phyloP scores from a whole-genome alignment of 2,113 vertebrate species.

The Grammatotria lemairii region DNA sequence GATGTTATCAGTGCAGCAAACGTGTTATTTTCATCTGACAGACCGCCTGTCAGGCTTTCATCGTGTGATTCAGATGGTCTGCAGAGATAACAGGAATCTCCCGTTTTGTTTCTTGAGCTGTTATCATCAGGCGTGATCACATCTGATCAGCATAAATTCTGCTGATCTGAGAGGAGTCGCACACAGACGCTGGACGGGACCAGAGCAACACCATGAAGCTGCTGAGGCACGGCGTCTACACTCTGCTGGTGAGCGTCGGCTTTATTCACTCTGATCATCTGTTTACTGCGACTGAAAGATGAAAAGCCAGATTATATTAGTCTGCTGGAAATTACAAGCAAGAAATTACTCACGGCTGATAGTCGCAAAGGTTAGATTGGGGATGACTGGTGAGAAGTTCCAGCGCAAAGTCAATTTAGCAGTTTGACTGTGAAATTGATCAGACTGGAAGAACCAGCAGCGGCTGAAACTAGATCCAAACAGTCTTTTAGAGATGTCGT shows the following conservation, averaged over 20 bases:
- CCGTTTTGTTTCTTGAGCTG: background rate
- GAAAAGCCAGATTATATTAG: background rate
- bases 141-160: background rate
- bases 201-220: background rate
- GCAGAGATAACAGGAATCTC: slow-evolving; percentile 25
- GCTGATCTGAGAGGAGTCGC: background rate
- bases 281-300: background rate
- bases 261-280: background rate
- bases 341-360: background rate
- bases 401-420: background rate
- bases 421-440: background rate
- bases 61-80: background rate
- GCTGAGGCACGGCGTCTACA: background rate
- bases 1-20: slow-evolving; percentile 7
- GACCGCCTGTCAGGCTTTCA: background rate
- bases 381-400: background rate
- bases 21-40: background rate
- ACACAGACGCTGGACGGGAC: background rate
- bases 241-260: slow-evolving; percentile 35
- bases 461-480: rapidly evolving
- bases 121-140: background rate
- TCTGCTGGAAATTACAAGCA: background rate
- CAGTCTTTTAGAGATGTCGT: background rate
- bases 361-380: rapidly evolving
- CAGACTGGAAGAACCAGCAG: background rate